Base-by-base conservation (phyloP, 2,113 vertebrate genomes). In the Rallus limicola region DNA sequence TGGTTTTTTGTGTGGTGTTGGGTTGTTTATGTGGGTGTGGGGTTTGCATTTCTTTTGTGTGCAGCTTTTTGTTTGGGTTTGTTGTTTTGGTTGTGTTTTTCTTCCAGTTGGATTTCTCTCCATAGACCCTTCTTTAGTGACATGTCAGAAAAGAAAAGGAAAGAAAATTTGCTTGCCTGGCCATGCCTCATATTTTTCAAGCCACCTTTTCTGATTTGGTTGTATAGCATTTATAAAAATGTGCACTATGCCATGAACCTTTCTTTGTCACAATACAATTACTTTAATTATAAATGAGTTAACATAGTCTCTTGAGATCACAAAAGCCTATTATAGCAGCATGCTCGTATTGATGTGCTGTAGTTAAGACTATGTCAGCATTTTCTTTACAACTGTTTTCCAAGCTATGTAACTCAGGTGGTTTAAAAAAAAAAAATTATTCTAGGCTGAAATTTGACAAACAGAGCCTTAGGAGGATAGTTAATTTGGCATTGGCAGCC, bases 231-330 rank as follows among this genome's bases (percentile, higher is more conserved):
- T 95, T 95, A 70, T 87, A 86, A 93, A 82, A 82, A 94, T 85
- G 72, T 86, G 55, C 87, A 79, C 79, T 86, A 82, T 95, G 84
- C 91, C 71, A 48, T 96, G 82, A 86, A 95, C 50, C 91, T 96
- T 92, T 96, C 93, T 95, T 93, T 95, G 82, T 92, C 86, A 92
- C 92, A 93, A 85, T 93, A 94, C 70, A 82, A 81, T 92, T 67
- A 89, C 85, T 93, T 96, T 92, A 85, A 86, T 96, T 92, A 94
- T 95, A 96, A 97, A 97, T 95, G 85, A 95, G 93, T 97, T 94
- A 93, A 81, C 55, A 15, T 44, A 90, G 88, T 79, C 92, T 93
- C 34, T 87, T 90, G 65, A 92, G 96, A 96, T 86, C 90, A 96
- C 93, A 97, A 83, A 97, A 88, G 77, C 78, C 82, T 95, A 62